Percentiles rank a stretch among this genome's conserved stretches.
phyloP scores from a whole-genome alignment of 2,113 vertebrate species.

The Cygnus buccinator region DNA sequence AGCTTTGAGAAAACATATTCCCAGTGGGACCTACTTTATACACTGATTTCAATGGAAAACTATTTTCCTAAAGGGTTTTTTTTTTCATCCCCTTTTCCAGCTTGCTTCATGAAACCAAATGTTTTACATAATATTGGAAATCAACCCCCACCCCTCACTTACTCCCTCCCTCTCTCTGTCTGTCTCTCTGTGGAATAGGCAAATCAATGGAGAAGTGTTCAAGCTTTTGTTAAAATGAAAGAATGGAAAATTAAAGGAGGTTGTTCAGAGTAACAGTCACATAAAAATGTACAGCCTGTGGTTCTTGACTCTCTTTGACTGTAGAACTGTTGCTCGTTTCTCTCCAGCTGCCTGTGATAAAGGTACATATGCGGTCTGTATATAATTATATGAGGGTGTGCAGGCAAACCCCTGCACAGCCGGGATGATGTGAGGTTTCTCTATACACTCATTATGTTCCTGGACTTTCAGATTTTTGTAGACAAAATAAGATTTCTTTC shows the following conservation, averaged over 20 bases:
- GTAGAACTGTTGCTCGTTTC: conserved; percentile 65
- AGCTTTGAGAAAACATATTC: conserved; percentile 59
- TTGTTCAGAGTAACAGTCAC: conserved; percentile 60
- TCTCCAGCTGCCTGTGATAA: conserved; percentile 75
- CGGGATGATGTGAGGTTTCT: conserved; percentile 55
- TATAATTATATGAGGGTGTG: conserved; percentile 68
- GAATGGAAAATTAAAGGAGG: conserved; percentile 67
- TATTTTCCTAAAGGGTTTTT: conserved; percentile 31
- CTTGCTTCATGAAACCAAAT: conserved; percentile 63
- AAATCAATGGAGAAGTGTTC: conserved; percentile 64
- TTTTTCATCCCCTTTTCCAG: conserved; percentile 37
- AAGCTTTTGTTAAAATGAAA: conserved; percentile 71
- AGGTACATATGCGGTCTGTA: conserved; percentile 62
- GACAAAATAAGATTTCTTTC: conserved; percentile 73
- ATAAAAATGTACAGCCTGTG: conserved; percentile 65
- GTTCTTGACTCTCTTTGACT: conserved; percentile 70
- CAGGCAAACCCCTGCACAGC: conserved; percentile 51
- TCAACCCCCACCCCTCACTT: conserved; percentile 25
- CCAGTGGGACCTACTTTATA: conserved; percentile 35
- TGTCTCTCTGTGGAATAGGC: conserved; percentile 46
- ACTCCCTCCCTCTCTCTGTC: background rate
- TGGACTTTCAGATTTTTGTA: conserved; percentile 59
- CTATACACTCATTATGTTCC: conserved; percentile 49
- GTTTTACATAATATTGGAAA: conserved; percentile 70
- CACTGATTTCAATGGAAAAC: conserved; percentile 45